Percentiles rank a stretch among this genome's conserved stretches.
phyloP scores from a whole-genome alignment of 1,140 invertebrate genomes.

The Heliconius eleuchia region DNA sequence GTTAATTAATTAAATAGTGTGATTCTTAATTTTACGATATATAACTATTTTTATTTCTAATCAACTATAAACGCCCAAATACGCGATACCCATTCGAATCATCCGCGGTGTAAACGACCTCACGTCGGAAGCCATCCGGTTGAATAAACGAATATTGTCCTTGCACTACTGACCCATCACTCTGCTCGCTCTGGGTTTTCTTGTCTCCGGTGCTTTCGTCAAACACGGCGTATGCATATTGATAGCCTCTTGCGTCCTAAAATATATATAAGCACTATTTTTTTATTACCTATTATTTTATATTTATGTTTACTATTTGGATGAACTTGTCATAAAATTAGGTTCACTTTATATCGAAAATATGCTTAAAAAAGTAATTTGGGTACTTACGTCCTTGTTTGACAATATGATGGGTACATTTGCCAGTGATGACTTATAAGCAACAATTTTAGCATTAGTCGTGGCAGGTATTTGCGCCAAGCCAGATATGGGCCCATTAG shows the following conservation, averaged over 20 bases:
- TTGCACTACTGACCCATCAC: constrained; percentile 83
- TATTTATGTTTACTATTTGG: too few species aligned
- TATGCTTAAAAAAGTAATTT: not conserved
- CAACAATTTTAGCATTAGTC: constrained; percentile 55
- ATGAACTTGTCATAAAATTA: too few species aligned
- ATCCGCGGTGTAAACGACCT: constrained; percentile 88
- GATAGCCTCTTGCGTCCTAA: constrained; percentile 47
- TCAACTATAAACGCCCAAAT: constrained; percentile 2
- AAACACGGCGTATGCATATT: constrained; percentile 77
- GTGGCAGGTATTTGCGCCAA: constrained; percentile 46
- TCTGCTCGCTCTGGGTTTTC: constrained; percentile 83
- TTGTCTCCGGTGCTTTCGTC: constrained; percentile 83
- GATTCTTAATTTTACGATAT: not conserved
- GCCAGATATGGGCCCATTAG: constrained; percentile 46
- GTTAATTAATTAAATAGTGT: not conserved
- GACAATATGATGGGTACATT: constrained; percentile 59
- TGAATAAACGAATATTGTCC: constrained; percentile 84
- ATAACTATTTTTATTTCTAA: not conserved
- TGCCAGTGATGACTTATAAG: constrained; percentile 55
- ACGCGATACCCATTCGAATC: constrained; percentile 83
- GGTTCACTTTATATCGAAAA: not conserved
- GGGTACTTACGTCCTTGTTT: constrained; percentile 59
- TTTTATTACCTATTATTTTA: too few species aligned
- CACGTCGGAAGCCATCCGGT: constrained; percentile 85
- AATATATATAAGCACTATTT: not conserved